A percentile compares a stretch with the other conserved stretches of the same genome.
Conservation (phyloP, 2,888 invertebrate genomes). For the Trachelus stipa region DNA sequence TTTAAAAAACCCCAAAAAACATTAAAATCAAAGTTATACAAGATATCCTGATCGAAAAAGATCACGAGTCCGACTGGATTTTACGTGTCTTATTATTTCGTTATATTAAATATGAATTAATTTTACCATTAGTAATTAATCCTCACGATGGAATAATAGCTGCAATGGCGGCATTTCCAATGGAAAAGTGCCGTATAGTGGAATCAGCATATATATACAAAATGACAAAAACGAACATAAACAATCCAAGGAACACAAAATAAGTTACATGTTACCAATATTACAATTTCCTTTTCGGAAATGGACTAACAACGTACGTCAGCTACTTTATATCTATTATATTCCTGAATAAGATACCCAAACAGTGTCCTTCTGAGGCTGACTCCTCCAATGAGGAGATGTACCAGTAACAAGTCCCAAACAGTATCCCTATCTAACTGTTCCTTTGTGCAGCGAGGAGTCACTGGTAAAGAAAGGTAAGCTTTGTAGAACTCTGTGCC, state of each 20-base stretch:
- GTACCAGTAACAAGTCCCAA: too few relatives aligned
- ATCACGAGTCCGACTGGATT: not conserved
- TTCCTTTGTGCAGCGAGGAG: not conserved
- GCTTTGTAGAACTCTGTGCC: not conserved
- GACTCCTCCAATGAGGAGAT: too few relatives aligned
- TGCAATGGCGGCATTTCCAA: not conserved
- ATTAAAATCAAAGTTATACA: not conserved
- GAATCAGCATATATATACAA: not conserved
- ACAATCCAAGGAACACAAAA: not conserved
- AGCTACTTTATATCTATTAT: not conserved
- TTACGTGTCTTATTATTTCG: not conserved
- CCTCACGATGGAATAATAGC: not conserved
- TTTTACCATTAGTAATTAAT: not conserved
- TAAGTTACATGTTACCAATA: not conserved
- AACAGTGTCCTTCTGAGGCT: too few relatives aligned
- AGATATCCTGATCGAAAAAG: not conserved
- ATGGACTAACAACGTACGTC: not conserved
- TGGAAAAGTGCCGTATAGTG: not conserved
- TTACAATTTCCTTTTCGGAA: not conserved
- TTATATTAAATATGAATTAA: not conserved
- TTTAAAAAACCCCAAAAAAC: not conserved
- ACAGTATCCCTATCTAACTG: not conserved
- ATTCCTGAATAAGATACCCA: not conserved
- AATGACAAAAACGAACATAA: not conserved
- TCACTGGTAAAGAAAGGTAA: not conserved